Conservation (phyloP, 2,888 invertebrate species). For the Xanthia togata region DNA sequence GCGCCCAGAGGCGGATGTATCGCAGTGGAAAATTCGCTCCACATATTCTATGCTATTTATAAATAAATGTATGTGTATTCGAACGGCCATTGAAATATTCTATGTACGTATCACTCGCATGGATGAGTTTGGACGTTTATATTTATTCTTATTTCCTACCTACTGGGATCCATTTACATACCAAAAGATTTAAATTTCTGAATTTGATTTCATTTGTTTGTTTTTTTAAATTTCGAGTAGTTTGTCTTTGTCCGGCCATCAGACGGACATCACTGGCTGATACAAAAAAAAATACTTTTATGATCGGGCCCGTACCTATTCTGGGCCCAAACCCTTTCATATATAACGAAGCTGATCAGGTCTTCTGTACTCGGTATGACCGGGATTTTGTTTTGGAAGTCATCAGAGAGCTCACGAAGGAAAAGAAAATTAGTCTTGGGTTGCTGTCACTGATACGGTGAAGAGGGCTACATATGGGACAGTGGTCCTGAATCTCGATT, state of each 20-base stretch:
- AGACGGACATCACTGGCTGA: background rate
- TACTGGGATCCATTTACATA: constrained; percentile 12
- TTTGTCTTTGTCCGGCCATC: background rate
- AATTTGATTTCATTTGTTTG: background rate
- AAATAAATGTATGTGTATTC: constrained; percentile 57
- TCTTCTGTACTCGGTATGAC: no score
- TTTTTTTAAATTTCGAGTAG: background rate
- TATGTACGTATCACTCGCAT: constrained; percentile 52
- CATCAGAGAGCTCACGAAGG: no score
- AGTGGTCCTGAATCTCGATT: background rate
- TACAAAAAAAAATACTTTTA: background rate
- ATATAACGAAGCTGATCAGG: no score
- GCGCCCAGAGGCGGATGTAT: constrained; percentile 60
- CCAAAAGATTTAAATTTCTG: background rate
- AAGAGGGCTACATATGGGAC: no score
- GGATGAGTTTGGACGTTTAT: constrained; percentile 33
- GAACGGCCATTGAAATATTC: constrained; percentile 57
- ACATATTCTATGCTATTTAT: constrained; percentile 65
- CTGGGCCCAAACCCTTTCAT: no score
- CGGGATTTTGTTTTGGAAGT: no score
- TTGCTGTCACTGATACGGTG: no score
- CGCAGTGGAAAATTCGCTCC: constrained; percentile 67
- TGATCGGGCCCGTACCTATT: background rate
- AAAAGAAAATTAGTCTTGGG: no score
- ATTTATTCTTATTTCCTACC: constrained; percentile 24